A percentile compares a stretch with the other conserved stretches of the same genome.
These are phyloP conservation scores for Drosophila grimshawi DNA, from an alignment of 1,140 invertebrate genomes.

Conservation along the genomic window DNA sequence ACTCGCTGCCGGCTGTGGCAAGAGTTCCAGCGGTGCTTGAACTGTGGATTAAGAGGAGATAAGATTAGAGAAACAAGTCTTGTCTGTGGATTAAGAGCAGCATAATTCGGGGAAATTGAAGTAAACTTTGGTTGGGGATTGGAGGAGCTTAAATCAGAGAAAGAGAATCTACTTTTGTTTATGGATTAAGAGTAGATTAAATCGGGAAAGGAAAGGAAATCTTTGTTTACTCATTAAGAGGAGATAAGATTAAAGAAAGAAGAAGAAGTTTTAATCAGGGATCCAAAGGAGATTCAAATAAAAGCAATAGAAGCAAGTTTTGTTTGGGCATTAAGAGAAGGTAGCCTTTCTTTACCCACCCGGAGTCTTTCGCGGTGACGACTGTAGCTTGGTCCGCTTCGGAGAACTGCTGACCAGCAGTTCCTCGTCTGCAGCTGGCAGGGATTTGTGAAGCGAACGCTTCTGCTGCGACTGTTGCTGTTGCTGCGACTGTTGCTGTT, in stretches of 20 bases:
- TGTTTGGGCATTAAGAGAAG: neutral
- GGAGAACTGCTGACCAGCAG: conserved; percentile 50
- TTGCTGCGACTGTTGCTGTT: conserved; percentile 8
- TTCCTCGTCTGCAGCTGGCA: conserved; percentile 56
- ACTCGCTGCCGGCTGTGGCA: conserved; percentile 31
- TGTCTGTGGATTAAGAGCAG: too few species aligned
- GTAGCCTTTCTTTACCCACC: conserved; percentile 28
- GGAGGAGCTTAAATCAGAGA: too few species aligned
- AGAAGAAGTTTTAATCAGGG: too few species aligned
- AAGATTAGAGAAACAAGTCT: neutral
- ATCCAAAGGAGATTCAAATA: too few species aligned
- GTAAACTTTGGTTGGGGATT: neutral
- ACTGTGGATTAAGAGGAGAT: conserved; percentile 12
- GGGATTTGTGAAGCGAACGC: conserved; percentile 57
- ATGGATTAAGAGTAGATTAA: too few species aligned
- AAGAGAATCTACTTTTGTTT: too few species aligned
- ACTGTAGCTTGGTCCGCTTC: conserved; percentile 58
- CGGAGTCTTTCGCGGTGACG: conserved; percentile 67
- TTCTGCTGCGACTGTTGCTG: conserved; percentile 30
- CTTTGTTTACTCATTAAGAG: too few species aligned
- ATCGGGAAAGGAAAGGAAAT: too few species aligned
- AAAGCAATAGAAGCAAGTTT: too few species aligned
- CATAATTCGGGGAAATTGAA: too few species aligned
- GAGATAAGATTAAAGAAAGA: too few species aligned
- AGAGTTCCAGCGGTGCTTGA: conserved; percentile 18